A percentile compares a stretch with the other conserved stretches of the same genome.
Evolutionary conservation across 2,797 vertebrate genomes (phyloP).

Genomic region (Eutrigla gurnardus): DNA sequence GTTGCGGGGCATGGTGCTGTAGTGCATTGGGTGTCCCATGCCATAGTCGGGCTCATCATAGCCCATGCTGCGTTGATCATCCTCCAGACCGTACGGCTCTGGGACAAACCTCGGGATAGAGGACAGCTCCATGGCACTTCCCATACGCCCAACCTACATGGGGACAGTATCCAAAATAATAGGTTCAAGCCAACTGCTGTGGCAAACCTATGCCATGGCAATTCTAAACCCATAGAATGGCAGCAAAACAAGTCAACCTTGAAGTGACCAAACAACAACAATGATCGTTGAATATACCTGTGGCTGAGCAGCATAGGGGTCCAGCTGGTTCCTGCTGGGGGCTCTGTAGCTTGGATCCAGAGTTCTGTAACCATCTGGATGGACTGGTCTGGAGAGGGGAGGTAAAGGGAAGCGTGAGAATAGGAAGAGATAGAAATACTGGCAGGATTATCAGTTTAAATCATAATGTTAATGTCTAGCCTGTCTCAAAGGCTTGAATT

Average conservation of each 20-base stretch:
- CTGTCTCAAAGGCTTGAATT: neutral
- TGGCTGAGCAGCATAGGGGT: constrained; percentile 93
- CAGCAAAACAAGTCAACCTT: neutral
- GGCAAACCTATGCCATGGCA: neutral
- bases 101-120: constrained; percentile 88
- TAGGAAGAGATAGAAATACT: neutral
- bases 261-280: neutral
- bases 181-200: neutral
- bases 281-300: constrained; percentile 80
- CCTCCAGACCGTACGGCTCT: constrained; percentile 92
- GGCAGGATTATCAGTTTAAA: neutral
- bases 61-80: constrained; percentile 93
- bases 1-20: constrained; percentile 89
- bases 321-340: constrained; percentile 90
- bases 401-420: neutral
- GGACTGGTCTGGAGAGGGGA: constrained; percentile 71
- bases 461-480: neutral
- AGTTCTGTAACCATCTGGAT: constrained; percentile 84
- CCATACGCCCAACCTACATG: constrained; percentile 85
- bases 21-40: constrained; percentile 86
- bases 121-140: constrained; percentile 91
- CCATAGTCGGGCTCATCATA: constrained; percentile 94
- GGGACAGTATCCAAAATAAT: neutral
- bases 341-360: constrained; percentile 90
- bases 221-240: neutral